Evolutionary conservation across 2,113 vertebrate genomes (phyloP).

Genomic region (Pelecanus crispus): DNA sequence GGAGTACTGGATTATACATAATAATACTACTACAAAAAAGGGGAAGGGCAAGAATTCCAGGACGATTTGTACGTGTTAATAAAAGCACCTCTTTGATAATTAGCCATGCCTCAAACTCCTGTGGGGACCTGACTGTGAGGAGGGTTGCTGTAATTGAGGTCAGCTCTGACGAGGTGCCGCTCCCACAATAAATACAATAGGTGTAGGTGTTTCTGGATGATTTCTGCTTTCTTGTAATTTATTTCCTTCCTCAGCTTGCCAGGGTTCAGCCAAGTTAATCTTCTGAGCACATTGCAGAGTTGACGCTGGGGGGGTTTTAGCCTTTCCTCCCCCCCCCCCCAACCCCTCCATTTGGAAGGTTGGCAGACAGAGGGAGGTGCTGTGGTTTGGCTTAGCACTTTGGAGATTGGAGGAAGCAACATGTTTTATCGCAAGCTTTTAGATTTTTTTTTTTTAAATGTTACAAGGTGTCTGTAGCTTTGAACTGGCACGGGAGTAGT

Average conservation of each 20-base stretch:
- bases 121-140: background rate
- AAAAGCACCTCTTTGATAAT: background rate
- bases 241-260: background rate
- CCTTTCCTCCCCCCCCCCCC: accelerated
- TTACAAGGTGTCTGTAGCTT: background rate
- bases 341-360: background rate
- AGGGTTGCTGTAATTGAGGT: background rate
- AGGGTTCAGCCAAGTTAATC: background rate
- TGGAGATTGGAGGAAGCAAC: background rate
- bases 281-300: background rate
- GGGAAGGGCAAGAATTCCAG: background rate
- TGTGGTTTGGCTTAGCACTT: background rate
- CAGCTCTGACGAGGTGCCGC: background rate
- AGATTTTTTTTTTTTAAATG: background rate
- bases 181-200: background rate
- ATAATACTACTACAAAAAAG: background rate
- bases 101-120: background rate
- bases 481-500: background rate
- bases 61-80: accelerated
- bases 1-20: background rate
- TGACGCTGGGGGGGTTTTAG: accelerated
- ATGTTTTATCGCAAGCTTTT: background rate
- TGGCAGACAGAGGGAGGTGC: background rate
- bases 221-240: background rate
- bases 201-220: background rate